A percentile compares a stretch with the other conserved stretches of the same genome.
These are phyloP conservation scores for Elegia similella DNA, from an alignment of 2,888 invertebrate genomes.

Conservation along the genomic window DNA sequence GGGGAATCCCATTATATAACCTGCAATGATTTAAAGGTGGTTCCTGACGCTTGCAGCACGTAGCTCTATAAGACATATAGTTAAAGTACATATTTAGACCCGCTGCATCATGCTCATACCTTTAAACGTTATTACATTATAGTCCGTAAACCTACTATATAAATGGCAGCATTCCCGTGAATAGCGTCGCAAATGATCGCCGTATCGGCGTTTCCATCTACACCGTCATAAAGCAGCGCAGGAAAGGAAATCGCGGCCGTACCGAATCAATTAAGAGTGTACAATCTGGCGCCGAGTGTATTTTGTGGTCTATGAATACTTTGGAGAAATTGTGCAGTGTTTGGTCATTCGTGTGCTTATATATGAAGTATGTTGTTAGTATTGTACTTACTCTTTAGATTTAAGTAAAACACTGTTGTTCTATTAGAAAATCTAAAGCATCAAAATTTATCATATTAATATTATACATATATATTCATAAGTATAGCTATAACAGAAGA, in stretches of 20 bases:
- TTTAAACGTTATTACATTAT: constrained; percentile 20
- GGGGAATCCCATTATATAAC: no score
- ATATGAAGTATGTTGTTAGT: background rate
- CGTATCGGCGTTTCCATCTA: constrained; percentile 29
- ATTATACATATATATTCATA: no score
- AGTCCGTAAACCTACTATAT: constrained; percentile 14
- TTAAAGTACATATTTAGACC: no score
- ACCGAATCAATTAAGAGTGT: constrained; percentile 7
- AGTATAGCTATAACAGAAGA: no score
- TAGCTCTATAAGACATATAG: no score
- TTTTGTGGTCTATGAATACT: constrained; percentile 10
- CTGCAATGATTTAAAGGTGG: no score
- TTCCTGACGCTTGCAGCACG: no score
- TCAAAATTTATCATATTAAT: no score
- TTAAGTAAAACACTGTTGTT: no score
- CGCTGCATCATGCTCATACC: no score
- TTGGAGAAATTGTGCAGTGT: background rate
- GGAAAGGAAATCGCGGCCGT: constrained; percentile 34
- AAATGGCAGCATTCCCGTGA: constrained; percentile 13
- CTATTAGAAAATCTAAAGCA: no score
- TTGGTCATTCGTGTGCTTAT: background rate
- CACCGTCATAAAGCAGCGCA: constrained; percentile 31
- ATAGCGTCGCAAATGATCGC: constrained; percentile 15
- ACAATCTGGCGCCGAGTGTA: constrained; percentile 5
- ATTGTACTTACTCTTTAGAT: no score